Evolutionary conservation across 30 jellyfish, hydroid and myxozoan species (phyloP).

Genomic region (Aurelia sp.): DNA sequence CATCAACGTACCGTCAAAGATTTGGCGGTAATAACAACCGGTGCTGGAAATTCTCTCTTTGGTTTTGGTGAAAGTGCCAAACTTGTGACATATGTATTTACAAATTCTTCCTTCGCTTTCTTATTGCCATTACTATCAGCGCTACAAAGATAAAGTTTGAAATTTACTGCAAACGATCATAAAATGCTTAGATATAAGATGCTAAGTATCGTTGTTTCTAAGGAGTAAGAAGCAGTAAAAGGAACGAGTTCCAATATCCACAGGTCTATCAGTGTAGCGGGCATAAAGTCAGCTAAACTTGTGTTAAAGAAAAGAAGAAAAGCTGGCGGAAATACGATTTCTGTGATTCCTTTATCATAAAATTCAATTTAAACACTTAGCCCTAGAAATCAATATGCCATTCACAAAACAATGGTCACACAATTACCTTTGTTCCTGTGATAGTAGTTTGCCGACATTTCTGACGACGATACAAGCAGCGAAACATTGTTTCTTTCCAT

Average conservation of each 20-base stretch:
- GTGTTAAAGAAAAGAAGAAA: no score
- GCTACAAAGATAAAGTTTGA: neutral
- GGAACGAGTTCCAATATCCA: no score
- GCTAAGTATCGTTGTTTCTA: no score
- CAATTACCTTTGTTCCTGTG: slow-evolving; percentile 28
- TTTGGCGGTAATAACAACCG: slow-evolving; percentile 50
- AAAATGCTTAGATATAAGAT: no score
- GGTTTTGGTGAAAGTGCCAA: slow-evolving; percentile 75
- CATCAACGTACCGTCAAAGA: slow-evolving; percentile 28
- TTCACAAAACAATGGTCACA: no score
- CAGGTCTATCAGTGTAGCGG: no score
- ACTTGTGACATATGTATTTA: slow-evolving; percentile 57
- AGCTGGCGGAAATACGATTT: no score
- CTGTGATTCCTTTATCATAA: no score
- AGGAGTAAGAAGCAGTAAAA: no score
- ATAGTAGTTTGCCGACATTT: slow-evolving; percentile 57
- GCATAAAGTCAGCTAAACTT: no score
- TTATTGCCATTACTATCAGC: neutral
- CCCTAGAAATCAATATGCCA: no score
- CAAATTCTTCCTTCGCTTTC: slow-evolving; percentile 11
- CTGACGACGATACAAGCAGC: slow-evolving; percentile 64
- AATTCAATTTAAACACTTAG: no score
- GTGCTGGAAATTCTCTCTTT: slow-evolving; percentile 56
- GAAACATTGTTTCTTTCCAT: slow-evolving; percentile 43
- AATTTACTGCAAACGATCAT: neutral